Evolutionary conservation across 2,797 vertebrate genomes (phyloP).

Genomic region (Anomalospiza imberbis): DNA sequence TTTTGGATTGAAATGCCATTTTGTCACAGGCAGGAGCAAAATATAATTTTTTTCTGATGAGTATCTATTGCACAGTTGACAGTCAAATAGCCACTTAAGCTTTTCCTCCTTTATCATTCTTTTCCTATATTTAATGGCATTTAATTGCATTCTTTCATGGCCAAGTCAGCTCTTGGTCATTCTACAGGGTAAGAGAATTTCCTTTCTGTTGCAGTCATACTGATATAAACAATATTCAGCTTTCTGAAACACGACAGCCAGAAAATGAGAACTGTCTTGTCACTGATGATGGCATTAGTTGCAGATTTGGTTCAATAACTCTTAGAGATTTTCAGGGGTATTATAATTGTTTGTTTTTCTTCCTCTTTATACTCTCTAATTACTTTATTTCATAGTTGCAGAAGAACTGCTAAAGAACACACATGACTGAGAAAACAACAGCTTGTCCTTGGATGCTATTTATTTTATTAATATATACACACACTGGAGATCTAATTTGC

Average conservation of each 20-base stretch:
- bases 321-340: conserved; percentile 56
- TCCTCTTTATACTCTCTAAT: conserved; percentile 64
- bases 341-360: conserved; percentile 73
- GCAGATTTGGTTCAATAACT: conserved; percentile 71
- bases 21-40: neutral
- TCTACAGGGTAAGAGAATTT: conserved; percentile 50
- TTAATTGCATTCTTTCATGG: neutral
- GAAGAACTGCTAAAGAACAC: conserved; percentile 67
- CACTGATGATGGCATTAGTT: conserved; percentile 66
- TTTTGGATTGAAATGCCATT: neutral
- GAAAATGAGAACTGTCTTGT: conserved; percentile 73
- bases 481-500: conserved; percentile 34
- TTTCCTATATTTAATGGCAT: neutral
- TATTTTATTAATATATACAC: conserved; percentile 28
- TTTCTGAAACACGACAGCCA: conserved; percentile 67
- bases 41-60: neutral
- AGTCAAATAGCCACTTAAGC: neutral
- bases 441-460: conserved; percentile 51
- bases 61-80: neutral
- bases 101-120: neutral
- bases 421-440: conserved; percentile 58
- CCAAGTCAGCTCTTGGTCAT: conserved; percentile 24
- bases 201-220: conserved; percentile 49
- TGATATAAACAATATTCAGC: conserved; percentile 32
- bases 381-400: conserved; percentile 62